Evolutionary conservation across 2,797 vertebrate species (phyloP).

Genomic region (Lagodon rhomboides): DNA sequence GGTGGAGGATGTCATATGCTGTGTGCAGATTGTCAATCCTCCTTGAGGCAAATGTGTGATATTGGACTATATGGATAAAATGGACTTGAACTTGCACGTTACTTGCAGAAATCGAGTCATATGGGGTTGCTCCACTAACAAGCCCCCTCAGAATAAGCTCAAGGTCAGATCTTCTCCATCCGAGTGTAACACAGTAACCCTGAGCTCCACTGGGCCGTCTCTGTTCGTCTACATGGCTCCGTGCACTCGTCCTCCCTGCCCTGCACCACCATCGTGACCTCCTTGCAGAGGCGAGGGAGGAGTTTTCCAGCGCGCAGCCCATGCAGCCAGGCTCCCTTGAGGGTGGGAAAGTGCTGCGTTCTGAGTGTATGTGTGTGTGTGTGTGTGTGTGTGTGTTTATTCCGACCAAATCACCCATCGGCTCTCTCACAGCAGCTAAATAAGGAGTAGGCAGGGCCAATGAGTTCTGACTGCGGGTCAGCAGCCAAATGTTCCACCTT

Average conservation of each 20-base stretch:
- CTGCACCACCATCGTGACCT: slow-evolving; percentile 72
- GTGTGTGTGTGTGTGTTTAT: slow-evolving; percentile 60
- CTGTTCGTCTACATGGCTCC: slow-evolving; percentile 43
- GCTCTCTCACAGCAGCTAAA: slow-evolving; percentile 78
- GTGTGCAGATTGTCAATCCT: not conserved
- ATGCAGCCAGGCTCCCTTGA: slow-evolving; percentile 68
- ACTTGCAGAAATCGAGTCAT: slow-evolving; percentile 58
- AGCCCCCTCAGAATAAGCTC: slow-evolving; percentile 63
- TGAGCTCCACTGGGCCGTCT: slow-evolving; percentile 44
- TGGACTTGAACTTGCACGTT: slow-evolving; percentile 14
- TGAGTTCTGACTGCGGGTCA: slow-evolving; percentile 85
- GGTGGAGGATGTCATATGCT: not conserved
- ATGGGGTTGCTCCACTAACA: slow-evolving; percentile 60
- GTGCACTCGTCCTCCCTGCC: slow-evolving; percentile 50
- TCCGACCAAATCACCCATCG: slow-evolving; percentile 75
- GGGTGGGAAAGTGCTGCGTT: slow-evolving; percentile 77
- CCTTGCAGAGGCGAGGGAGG: slow-evolving; percentile 72
- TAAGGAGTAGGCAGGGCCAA: slow-evolving; percentile 77
- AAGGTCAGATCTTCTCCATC: slow-evolving; percentile 74
- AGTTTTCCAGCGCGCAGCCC: slow-evolving; percentile 69
- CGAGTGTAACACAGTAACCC: slow-evolving; percentile 75
- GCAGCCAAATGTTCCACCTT: slow-evolving; percentile 88
- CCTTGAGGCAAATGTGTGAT: slow-evolving; percentile 5
- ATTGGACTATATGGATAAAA: not conserved
- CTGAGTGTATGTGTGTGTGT: slow-evolving; percentile 40